Conservation (phyloP, 2,888 invertebrate species). For the Tillus elongatus region DNA sequence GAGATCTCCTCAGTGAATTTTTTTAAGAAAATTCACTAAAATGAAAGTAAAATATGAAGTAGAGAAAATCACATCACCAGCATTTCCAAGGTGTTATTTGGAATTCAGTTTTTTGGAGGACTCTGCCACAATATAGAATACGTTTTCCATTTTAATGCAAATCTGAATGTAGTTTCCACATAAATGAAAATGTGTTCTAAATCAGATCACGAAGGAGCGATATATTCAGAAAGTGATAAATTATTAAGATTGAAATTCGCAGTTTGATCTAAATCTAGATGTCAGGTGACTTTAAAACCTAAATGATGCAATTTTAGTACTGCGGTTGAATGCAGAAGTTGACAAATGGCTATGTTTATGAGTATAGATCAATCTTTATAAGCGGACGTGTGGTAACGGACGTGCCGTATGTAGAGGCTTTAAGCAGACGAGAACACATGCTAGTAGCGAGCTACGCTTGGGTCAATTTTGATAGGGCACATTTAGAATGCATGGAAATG, state of each 20-base stretch:
- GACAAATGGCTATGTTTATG: constrained; percentile 37
- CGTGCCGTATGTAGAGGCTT: too few species aligned
- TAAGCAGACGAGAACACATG: too few species aligned
- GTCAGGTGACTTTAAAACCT: constrained; percentile 1
- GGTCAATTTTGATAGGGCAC: constrained; percentile 26
- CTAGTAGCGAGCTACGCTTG: constrained; percentile 5
- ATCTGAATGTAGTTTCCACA: too few species aligned
- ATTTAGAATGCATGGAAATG: constrained; percentile 42
- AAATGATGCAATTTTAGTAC: constrained; percentile 9
- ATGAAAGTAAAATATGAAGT: too few species aligned
- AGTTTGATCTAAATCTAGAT: neutral
- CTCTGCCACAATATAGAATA: too few species aligned
- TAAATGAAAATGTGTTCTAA: constrained; percentile 1
- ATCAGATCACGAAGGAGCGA: constrained; percentile 2
- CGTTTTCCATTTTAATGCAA: too few species aligned
- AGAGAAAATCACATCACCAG: too few species aligned
- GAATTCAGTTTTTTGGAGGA: too few species aligned
- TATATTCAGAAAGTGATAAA: constrained; percentile 1
- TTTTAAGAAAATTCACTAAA: too few species aligned
- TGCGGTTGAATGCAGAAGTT: constrained; percentile 21
- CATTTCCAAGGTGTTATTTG: too few species aligned
- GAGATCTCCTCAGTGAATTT: too few species aligned
- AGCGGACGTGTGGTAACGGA: constrained; percentile 27
- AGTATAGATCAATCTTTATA: constrained; percentile 35
- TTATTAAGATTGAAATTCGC: neutral